Conservation (phyloP, 2,113 vertebrate species). For the Stegastes partitus region DNA sequence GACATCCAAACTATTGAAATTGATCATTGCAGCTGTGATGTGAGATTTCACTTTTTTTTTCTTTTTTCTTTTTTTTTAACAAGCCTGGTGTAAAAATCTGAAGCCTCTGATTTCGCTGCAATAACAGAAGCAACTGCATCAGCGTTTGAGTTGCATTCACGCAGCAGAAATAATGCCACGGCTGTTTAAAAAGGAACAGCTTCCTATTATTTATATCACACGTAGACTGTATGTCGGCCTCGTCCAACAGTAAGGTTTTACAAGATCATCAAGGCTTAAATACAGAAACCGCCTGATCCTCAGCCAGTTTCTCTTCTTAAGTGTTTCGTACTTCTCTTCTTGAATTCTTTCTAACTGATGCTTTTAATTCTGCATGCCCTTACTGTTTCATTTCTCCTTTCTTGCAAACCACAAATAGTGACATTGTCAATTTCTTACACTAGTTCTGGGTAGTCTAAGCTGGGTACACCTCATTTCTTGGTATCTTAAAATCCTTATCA, state of each 20-base stretch:
- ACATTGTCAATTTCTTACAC: constrained; percentile 69
- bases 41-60: constrained; percentile 47
- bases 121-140: background rate
- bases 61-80: no score
- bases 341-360: constrained; percentile 38
- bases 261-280: background rate
- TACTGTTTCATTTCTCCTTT: constrained; percentile 83
- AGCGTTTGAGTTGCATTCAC: background rate
- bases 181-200: background rate
- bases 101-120: constrained; percentile 19
- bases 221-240: no score
- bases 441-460: constrained; percentile 31
- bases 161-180: background rate
- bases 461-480: background rate
- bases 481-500: background rate
- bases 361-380: constrained; percentile 58
- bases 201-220: background rate
- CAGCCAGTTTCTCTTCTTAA: constrained; percentile 26
- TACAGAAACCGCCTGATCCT: background rate
- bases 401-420: constrained; percentile 71
- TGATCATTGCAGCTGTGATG: constrained; percentile 6
- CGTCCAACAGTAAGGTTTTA: background rate
- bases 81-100: constrained; percentile 6
- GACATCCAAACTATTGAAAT: constrained; percentile 34
- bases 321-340: background rate